Conservation (phyloP, 1,140 invertebrate species). For the Temnothorax longispinosus region DNA sequence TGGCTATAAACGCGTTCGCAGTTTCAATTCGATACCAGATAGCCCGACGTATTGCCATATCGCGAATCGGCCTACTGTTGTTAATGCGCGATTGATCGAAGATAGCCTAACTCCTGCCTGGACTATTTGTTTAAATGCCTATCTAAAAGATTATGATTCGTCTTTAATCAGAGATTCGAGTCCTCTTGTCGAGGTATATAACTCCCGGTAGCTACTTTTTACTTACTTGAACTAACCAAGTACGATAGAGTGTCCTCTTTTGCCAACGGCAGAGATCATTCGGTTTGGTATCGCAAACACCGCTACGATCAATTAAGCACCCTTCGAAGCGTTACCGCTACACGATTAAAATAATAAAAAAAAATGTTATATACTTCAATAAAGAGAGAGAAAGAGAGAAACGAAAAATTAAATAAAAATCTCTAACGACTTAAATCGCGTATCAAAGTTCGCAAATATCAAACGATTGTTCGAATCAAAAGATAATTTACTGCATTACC, state of each 20-base stretch:
- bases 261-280: conserved; percentile 46
- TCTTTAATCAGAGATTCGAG: conserved; percentile 6
- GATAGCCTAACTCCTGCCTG: conserved; percentile 51
- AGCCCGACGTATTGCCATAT: conserved; percentile 24
- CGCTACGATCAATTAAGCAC: conserved; percentile 16
- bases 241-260: conserved; percentile 4
- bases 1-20: conserved; percentile 73
- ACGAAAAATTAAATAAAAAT: conserved; percentile 7
- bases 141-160: conserved; percentile 59
- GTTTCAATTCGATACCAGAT: conserved; percentile 55
- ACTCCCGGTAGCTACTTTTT: not conserved
- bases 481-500: conserved; percentile 1
- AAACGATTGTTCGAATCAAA: conserved; percentile 10
- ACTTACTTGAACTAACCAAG: conserved; percentile 23
- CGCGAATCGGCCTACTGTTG: conserved; percentile 44
- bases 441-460: conserved; percentile 9
- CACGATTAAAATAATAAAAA: conserved; percentile 13
- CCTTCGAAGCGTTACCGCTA: conserved; percentile 3
- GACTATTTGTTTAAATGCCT: conserved; percentile 60
- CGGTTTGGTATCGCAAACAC: conserved; percentile 39
- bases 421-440: conserved; percentile 16
- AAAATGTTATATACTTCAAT: not conserved
- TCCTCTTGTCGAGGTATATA: not conserved
- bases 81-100: conserved; percentile 59
- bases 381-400: not conserved